A percentile compares a stretch with the other conserved stretches of the same genome.
Conservation (phyloP, 2,888 invertebrate genomes). For the Nemoura dubitans region DNA sequence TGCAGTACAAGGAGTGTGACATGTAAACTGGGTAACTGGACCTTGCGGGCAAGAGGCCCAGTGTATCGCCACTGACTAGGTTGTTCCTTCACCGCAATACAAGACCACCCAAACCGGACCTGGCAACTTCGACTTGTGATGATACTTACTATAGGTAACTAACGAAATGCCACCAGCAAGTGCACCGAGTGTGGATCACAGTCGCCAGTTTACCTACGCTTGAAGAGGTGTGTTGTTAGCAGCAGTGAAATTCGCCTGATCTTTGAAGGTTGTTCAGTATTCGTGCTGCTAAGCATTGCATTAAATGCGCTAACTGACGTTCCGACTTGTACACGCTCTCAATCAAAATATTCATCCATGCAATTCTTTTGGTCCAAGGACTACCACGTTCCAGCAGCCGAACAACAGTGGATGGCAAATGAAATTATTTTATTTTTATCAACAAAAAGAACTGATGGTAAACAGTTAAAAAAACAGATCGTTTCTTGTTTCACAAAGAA, state of each 20-base stretch:
- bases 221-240: not conserved
- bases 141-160: not conserved
- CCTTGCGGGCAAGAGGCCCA: too few species aligned
- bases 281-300: not conserved
- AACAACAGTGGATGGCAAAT: not conserved
- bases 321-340: not conserved
- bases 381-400: not conserved
- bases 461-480: constrained; percentile 14
- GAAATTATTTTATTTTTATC: constrained; percentile 23
- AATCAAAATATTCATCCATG: not conserved
- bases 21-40: too few species aligned
- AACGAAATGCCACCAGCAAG: not conserved
- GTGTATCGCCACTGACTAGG: too few species aligned
- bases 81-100: not conserved
- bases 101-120: constrained; percentile 26
- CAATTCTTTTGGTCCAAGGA: constrained; percentile 7
- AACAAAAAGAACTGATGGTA: constrained; percentile 23
- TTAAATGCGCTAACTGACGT: not conserved
- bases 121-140: not conserved
- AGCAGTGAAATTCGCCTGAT: not conserved
- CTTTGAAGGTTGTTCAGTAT: not conserved
- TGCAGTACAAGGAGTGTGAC: too few species aligned
- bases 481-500: constrained; percentile 22
- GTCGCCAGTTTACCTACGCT: not conserved
- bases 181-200: not conserved